Conservation (phyloP, 2,888 invertebrate species). For the Microctonus aethiopoides region DNA sequence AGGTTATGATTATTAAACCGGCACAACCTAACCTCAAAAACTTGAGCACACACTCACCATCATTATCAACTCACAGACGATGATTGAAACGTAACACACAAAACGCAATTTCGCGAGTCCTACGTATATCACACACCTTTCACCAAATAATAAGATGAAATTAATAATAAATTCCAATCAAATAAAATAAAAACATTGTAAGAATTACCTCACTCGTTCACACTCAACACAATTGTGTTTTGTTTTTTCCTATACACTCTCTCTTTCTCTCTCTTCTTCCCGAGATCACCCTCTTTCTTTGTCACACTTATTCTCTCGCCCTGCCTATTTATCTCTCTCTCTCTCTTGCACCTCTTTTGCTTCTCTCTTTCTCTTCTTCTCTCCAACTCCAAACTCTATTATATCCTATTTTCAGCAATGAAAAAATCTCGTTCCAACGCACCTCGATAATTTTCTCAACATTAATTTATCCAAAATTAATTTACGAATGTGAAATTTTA, state of each 20-base stretch:
- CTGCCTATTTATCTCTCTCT: neutral
- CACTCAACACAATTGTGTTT: neutral
- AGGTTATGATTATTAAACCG: neutral
- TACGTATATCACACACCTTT: slow-evolving; percentile 27
- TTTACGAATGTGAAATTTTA: neutral
- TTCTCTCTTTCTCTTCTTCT: neutral
- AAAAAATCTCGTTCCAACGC: neutral
- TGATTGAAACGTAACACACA: slow-evolving; percentile 55
- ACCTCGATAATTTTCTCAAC: neutral
- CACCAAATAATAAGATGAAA: neutral
- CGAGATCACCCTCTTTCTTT: no score
- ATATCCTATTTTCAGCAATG: neutral
- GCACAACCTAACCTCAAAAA: neutral
- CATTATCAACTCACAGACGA: slow-evolving; percentile 51
- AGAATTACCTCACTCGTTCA: neutral
- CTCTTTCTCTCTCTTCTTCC: no score
- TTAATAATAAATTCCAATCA: neutral
- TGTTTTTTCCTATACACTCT: no score
- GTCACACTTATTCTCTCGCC: no score
- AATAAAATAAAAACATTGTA: neutral
- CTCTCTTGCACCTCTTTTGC: no score
- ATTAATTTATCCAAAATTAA: neutral
- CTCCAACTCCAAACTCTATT: neutral
- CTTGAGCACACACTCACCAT: neutral
- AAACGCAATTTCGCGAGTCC: slow-evolving; percentile 46